Evolutionary conservation across 2,113 vertebrate species (phyloP).

Genomic region (Nettapus auritus): DNA sequence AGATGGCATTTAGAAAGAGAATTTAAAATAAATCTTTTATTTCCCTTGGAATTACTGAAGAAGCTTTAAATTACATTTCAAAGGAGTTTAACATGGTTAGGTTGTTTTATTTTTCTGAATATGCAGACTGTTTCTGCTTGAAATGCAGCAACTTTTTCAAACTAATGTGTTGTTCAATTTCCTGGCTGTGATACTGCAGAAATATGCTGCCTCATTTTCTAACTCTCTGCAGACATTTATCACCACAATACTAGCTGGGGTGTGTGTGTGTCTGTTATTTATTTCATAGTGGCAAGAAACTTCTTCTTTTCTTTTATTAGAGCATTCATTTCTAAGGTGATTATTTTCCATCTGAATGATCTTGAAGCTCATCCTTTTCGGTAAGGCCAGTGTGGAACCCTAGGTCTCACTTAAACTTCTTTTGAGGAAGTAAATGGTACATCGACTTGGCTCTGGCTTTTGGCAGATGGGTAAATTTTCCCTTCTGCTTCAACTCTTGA

Average conservation of each 20-base stretch:
- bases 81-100: neutral
- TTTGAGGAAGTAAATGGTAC: neutral
- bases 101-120: neutral
- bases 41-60: constrained; percentile 23
- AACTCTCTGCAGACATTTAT: neutral
- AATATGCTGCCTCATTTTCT: neutral
- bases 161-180: neutral
- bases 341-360: constrained; percentile 27
- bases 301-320: neutral
- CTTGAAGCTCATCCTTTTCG: neutral
- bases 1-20: neutral
- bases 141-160: neutral
- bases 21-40: constrained; percentile 11
- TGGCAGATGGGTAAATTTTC: neutral
- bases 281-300: neutral
- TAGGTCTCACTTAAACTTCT: neutral
- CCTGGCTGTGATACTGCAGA: neutral
- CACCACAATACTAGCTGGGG: neutral
- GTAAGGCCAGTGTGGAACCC: neutral
- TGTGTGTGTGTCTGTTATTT: neutral
- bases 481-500: neutral
- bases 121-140: neutral
- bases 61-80: constrained; percentile 23
- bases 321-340: neutral
- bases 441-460: neutral